Percentiles rank a stretch among this genome's conserved stretches.
phyloP scores from a whole-genome alignment of 2,888 invertebrate species.

The Augiades crinisus region DNA sequence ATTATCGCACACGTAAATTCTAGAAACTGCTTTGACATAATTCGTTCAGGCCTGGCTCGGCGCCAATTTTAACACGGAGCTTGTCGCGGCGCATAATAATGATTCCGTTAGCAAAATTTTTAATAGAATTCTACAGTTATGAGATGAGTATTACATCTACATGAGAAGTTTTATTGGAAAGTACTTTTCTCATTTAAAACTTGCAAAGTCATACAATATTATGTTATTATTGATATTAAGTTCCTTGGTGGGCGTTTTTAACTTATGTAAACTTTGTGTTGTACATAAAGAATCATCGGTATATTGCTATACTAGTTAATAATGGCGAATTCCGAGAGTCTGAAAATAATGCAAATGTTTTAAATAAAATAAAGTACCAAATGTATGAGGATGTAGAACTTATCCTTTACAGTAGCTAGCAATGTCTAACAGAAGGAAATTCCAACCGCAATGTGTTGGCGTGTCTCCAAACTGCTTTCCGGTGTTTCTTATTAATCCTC shows the following conservation, averaged over 20 bases:
- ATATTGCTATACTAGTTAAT: no score
- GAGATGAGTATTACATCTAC: no score
- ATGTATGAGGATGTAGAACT: background rate
- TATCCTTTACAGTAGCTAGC: background rate
- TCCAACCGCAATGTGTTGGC: background rate
- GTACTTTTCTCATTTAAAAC: no score
- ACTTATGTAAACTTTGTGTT: no score
- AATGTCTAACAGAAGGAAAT: background rate
- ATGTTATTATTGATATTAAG: no score
- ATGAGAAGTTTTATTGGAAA: no score
- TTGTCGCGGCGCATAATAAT: constrained; percentile 7
- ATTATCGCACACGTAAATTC: constrained; percentile 15
- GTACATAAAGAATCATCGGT: no score
- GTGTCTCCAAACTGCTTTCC: constrained; percentile 9
- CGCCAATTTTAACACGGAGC: constrained; percentile 17
- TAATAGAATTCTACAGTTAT: background rate
- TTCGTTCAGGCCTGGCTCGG: constrained; percentile 12
- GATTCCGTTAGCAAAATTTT: constrained; percentile 1
- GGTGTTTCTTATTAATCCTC: constrained; percentile 5
- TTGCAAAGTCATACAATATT: no score
- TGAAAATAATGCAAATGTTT: no score
- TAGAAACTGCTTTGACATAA: constrained; percentile 23
- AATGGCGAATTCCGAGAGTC: no score
- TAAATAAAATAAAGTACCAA: no score
- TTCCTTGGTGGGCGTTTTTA: no score